These are phyloP conservation scores for Apocheima hispidaria DNA, from an alignment of 2,888 invertebrate species.

Conservation along the genomic window DNA sequence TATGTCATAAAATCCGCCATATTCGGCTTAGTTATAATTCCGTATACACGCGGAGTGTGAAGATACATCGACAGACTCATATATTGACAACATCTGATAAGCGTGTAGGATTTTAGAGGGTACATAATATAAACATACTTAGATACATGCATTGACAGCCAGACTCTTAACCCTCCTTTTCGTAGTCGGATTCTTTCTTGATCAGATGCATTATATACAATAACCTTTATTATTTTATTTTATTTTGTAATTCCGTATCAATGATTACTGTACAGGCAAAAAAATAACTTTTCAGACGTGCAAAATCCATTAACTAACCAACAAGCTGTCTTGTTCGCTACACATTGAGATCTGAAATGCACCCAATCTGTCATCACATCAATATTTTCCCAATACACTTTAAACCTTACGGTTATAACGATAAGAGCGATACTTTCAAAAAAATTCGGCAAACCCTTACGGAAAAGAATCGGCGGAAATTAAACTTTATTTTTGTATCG, in stretches of 20 bases:
- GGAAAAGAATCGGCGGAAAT: neutral
- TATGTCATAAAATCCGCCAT: too few species aligned
- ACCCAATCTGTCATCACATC: conserved; percentile 71
- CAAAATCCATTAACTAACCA: conserved; percentile 65
- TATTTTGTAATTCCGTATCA: neutral
- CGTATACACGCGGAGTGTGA: too few species aligned
- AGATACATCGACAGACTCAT: too few species aligned
- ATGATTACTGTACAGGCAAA: conserved; percentile 2
- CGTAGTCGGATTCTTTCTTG: too few species aligned
- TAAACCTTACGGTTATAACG: neutral
- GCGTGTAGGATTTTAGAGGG: too few species aligned
- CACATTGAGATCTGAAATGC: conserved; percentile 49
- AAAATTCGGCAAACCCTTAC: neutral
- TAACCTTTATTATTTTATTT: too few species aligned
- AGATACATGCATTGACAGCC: too few species aligned
- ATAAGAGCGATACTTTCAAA: conserved; percentile 5
- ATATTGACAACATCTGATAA: too few species aligned
- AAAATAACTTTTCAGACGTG: conserved; percentile 52
- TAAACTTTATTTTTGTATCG: conserved; percentile 9
- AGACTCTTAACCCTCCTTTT: too few species aligned
- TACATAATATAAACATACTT: too few species aligned
- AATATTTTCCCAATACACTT: neutral
- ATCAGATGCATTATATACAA: too few species aligned
- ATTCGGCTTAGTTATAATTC: too few species aligned
- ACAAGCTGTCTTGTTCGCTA: conserved; percentile 58